phyloP scores from a whole-genome alignment of 2,888 invertebrate species.

The Ditylenchus weischeri region DNA sequence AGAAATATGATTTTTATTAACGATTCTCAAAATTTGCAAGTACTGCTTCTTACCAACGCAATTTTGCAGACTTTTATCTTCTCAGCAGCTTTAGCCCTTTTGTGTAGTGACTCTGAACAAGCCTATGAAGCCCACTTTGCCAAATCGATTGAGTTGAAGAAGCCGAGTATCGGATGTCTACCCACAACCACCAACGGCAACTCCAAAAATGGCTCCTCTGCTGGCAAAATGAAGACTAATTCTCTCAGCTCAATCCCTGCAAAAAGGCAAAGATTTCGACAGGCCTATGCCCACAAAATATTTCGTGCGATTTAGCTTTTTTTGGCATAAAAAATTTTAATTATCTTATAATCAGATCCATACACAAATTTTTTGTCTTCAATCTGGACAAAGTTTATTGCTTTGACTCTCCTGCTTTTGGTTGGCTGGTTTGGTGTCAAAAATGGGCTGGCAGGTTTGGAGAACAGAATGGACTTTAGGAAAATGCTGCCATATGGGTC shows the following conservation, averaged over 20 bases:
- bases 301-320: background rate
- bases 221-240: background rate
- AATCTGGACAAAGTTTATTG: background rate
- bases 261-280: constrained; percentile 1
- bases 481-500: constrained; percentile 29
- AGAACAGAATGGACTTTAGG: constrained; percentile 34
- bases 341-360: background rate
- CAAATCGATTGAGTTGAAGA: background rate
- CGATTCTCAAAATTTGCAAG: no score
- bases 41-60: no score
- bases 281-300: background rate
- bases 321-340: background rate
- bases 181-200: background rate
- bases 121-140: constrained; percentile 7
- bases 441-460: constrained; percentile 22
- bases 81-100: background rate
- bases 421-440: constrained; percentile 3
- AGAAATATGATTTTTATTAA: no score
- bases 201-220: background rate
- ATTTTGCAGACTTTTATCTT: background rate
- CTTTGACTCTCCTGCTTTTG: background rate
- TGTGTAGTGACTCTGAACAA: background rate
- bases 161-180: background rate
- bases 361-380: constrained; percentile 1
- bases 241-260: no score